These are phyloP conservation scores for Heliconius melpomene DNA, from an alignment of 1,140 invertebrate genomes.

Conservation along the genomic window DNA sequence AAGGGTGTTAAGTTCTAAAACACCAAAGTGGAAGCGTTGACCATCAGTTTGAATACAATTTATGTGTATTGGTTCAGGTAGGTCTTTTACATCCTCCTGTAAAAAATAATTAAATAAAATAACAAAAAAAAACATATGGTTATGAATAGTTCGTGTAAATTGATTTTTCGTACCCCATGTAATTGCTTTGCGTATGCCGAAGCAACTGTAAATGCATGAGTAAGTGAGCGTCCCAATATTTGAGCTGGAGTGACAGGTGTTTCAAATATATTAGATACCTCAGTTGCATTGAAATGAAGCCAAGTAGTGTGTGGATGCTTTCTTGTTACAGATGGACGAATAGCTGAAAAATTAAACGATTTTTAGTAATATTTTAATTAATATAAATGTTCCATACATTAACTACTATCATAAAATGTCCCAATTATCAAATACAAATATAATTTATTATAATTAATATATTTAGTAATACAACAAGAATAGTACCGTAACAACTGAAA, in stretches of 20 bases:
- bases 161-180: conserved; percentile 81
- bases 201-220: conserved; percentile 88
- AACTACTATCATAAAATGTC: too few relatives aligned
- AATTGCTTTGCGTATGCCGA: conserved; percentile 85
- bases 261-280: conserved; percentile 86
- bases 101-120: conserved; percentile 54
- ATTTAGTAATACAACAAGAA: too few relatives aligned
- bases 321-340: conserved; percentile 68
- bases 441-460: too few relatives aligned
- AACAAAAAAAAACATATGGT: background rate
- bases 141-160: background rate
- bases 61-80: conserved; percentile 89
- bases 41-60: conserved; percentile 91
- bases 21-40: conserved; percentile 88
- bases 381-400: too few relatives aligned
- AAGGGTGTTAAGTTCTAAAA: conserved; percentile 93
- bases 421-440: too few relatives aligned
- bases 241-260: conserved; percentile 85
- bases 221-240: conserved; percentile 84
- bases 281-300: conserved; percentile 83
- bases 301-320: conserved; percentile 88
- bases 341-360: conserved; percentile 78
- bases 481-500: too few relatives aligned
- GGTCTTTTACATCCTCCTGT: conserved; percentile 83
- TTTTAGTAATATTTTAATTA: too few relatives aligned